Conservation (phyloP, 2,113 vertebrate genomes). For the Heteronetta atricapilla region DNA sequence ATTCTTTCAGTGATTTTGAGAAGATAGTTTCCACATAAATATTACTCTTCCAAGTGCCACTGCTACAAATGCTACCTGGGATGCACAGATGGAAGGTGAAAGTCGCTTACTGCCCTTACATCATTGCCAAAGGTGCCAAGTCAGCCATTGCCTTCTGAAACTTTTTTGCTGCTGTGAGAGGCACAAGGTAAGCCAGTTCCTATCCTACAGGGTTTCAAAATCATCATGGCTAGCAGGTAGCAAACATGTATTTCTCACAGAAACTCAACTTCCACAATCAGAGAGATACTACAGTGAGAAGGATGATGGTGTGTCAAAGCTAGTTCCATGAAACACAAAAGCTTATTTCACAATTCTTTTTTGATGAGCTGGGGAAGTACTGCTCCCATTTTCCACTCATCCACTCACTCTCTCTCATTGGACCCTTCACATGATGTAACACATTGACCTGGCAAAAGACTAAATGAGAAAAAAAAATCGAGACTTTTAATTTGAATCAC, state of each 20-base stretch:
- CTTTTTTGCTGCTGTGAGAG: neutral
- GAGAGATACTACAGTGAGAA: neutral
- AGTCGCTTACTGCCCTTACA: neutral
- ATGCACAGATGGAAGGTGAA: neutral
- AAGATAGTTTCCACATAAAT: neutral
- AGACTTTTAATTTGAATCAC: neutral
- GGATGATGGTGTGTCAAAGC: neutral
- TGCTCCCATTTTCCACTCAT: neutral
- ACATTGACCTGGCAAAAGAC: neutral
- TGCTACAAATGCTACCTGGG: neutral
- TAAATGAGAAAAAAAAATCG: accelerated
- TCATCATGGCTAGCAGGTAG: accelerated
- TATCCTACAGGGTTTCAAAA: neutral
- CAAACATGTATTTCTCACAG: neutral
- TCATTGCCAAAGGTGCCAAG: neutral
- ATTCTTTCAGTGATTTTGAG: neutral
- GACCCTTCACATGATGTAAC: neutral
- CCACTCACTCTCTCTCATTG: neutral
- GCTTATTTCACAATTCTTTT: neutral
- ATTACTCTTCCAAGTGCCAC: neutral
- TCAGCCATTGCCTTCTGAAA: neutral
- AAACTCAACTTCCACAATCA: neutral
- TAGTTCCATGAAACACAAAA: accelerated
- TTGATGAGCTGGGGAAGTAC: neutral
- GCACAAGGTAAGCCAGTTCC: neutral